These are phyloP conservation scores for Drosophila aldrichi DNA, from an alignment of 2,888 invertebrate genomes.

Conservation along the genomic window DNA sequence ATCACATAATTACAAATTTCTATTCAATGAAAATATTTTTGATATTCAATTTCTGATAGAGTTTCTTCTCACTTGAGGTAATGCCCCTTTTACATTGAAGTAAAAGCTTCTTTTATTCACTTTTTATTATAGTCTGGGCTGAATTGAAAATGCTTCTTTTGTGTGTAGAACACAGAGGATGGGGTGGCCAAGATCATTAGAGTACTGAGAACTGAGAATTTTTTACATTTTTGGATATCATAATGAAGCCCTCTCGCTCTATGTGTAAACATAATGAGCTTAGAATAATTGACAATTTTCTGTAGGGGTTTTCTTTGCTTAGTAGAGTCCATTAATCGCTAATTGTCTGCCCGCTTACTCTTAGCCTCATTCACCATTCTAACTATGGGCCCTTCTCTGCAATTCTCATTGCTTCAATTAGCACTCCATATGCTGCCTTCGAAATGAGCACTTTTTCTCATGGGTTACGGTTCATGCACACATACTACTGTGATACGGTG, in stretches of 20 bases:
- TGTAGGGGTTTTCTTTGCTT: no score
- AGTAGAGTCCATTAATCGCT: no score
- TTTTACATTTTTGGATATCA: no score
- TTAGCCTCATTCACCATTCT: no score
- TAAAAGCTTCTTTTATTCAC: conserved; percentile 2
- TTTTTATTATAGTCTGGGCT: not conserved
- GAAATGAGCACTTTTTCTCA: not conserved
- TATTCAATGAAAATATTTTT: conserved; percentile 3
- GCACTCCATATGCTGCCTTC: not conserved
- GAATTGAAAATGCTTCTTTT: not conserved
- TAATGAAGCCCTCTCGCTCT: no score
- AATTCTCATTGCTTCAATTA: conserved; percentile 1
- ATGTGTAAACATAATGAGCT: no score
- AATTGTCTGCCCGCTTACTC: no score
- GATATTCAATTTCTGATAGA: conserved; percentile 1
- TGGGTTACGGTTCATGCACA: not conserved
- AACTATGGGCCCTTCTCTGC: not conserved
- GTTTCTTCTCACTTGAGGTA: not conserved
- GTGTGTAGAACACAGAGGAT: not conserved
- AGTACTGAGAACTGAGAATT: no score
- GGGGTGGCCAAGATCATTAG: not conserved
- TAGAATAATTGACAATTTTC: no score
- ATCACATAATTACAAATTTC: conserved; percentile 4
- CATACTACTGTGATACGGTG: not conserved
- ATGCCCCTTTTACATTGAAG: not conserved